Percentiles rank a stretch among this genome's conserved stretches.
Conservation (phyloP, 1,140 invertebrate species). For the Lamellibrachia luymesi region DNA sequence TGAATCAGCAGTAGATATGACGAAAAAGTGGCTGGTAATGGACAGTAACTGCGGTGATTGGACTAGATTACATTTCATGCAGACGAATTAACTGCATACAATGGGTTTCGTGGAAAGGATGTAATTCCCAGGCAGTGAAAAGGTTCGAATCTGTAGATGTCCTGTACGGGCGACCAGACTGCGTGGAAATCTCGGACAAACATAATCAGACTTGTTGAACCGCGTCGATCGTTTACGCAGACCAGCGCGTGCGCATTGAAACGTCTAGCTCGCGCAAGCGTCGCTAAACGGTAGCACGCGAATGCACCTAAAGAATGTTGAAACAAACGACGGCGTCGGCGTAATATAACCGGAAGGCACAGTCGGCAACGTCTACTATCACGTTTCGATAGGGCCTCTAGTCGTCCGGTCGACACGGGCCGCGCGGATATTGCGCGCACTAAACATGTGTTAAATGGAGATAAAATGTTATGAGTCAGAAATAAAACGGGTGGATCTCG, state of each 20-base stretch:
- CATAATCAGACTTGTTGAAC: background rate
- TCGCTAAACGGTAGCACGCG: background rate
- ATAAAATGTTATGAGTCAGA: background rate
- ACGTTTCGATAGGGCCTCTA: background rate
- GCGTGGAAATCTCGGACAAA: background rate
- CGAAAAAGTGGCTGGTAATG: background rate
- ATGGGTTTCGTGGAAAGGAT: background rate
- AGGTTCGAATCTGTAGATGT: background rate
- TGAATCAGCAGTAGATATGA: no score
- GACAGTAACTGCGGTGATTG: background rate
- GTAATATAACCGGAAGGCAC: background rate
- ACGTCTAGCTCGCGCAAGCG: background rate
- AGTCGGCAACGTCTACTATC: background rate
- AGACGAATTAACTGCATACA: background rate
- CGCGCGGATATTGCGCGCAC: background rate
- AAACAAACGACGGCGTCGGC: background rate
- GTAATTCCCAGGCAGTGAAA: background rate
- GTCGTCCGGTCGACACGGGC: background rate
- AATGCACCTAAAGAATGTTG: background rate
- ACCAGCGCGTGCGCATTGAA: background rate
- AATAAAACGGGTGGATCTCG: background rate
- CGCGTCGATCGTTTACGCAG: background rate
- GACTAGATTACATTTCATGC: background rate
- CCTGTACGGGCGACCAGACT: background rate
- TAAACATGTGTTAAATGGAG: conserved; percentile 5